These are phyloP conservation scores for Noctua janthina DNA, from an alignment of 2,888 invertebrate species.

Conservation along the genomic window DNA sequence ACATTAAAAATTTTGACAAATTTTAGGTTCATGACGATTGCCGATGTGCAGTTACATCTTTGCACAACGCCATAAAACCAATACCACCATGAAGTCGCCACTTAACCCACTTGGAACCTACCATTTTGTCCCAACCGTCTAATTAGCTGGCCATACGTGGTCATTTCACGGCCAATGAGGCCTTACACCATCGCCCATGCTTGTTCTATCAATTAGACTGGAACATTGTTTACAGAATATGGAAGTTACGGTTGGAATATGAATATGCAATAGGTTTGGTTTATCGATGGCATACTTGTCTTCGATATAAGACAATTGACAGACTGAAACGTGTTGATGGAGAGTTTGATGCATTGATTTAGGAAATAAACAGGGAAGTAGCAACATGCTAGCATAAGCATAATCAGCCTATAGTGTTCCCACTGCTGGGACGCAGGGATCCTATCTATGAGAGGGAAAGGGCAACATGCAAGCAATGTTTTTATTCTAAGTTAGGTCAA, in stretches of 20 bases:
- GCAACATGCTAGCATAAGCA: too few relatives aligned
- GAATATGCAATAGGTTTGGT: neutral
- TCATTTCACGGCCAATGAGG: constrained; percentile 53
- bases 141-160: constrained; percentile 46
- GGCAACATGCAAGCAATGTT: neutral
- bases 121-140: constrained; percentile 40
- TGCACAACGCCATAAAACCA: constrained; percentile 39
- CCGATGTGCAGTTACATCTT: neutral
- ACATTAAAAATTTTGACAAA: neutral
- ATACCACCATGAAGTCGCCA: constrained; percentile 22
- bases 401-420: too few relatives aligned
- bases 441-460: too few relatives aligned
- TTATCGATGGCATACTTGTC: neutral
- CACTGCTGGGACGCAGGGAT: too few relatives aligned
- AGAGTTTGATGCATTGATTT: neutral
- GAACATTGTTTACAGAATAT: constrained; percentile 45
- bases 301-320: neutral
- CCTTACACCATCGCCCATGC: constrained; percentile 40
- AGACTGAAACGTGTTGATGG: neutral
- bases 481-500: neutral
- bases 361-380: neutral
- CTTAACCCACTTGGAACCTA: constrained; percentile 45
- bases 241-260: neutral
- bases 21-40: neutral
- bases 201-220: constrained; percentile 52